Evolutionary conservation across 2,113 vertebrate species (phyloP).

Genomic region (Smithornis capensis): DNA sequence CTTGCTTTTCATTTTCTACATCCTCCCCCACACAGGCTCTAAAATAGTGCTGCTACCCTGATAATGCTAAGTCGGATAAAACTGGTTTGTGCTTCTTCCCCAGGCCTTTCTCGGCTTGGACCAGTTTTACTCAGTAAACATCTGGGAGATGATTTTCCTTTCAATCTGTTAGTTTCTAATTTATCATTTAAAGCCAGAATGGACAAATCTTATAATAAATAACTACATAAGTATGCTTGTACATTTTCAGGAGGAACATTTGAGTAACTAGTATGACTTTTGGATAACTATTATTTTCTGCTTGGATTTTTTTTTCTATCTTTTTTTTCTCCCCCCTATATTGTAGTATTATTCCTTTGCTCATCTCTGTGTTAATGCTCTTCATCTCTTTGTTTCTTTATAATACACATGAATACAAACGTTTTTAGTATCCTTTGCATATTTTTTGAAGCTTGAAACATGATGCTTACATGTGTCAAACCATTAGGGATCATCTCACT

Average conservation of each 20-base stretch:
- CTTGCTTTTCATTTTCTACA: slow-evolving; percentile 50
- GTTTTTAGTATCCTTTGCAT: neutral
- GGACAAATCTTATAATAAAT: neutral
- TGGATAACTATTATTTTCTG: neutral
- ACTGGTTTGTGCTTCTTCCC: slow-evolving; percentile 8
- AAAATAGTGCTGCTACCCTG: slow-evolving; percentile 16
- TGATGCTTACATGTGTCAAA: slow-evolving; percentile 23
- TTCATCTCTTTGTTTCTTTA: slow-evolving; percentile 7
- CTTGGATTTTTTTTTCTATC: neutral
- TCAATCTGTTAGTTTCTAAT: neutral
- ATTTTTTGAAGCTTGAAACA: neutral
- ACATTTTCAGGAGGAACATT: neutral
- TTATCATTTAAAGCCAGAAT: neutral
- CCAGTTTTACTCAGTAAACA: neutral
- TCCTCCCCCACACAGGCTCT: slow-evolving; percentile 29
- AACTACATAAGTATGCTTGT: neutral
- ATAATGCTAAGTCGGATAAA: slow-evolving; percentile 32
- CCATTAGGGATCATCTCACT: slow-evolving; percentile 14
- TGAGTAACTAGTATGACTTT: neutral
- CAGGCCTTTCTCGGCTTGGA: neutral
- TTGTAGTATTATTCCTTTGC: neutral
- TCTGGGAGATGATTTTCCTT: neutral
- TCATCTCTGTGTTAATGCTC: neutral
- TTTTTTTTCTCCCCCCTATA: accelerated
- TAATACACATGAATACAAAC: neutral